Base-by-base conservation (phyloP, 2,113 vertebrate genomes). In the Charadrius vociferus region DNA sequence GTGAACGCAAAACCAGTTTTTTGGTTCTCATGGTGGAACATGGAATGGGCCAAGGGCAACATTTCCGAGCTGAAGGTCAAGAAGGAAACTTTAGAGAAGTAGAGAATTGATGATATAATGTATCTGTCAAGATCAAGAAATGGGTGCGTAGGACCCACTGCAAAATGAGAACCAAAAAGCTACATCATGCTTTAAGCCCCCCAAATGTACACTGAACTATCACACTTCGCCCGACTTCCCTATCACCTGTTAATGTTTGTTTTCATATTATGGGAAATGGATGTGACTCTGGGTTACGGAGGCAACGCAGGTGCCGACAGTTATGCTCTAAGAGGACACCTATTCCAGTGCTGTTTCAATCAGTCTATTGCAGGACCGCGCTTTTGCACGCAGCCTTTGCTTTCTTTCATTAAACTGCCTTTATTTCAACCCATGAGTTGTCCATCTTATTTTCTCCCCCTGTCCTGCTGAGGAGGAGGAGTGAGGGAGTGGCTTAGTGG, bases 241-340 rank as follows among this genome's bases (percentile, higher is more conserved):
- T 21, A 45, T 53, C 24, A 53, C 32, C 37, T 72, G 4, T 37
- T 49, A 84, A 73, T 49, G 13, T 10, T 71, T 74, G 7, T 8
- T 66, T 75, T 91, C 43, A 26, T 59, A 53, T 27, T 7, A 26
- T 7, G 7, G 58, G 14, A 94, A 91, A 56, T 21, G 30, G 17
- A 70, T 50, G 18, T 43, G 30, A 34, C 18, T 37, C 9, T 65
- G 62, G 84, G 36, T 62, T 45, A 43, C 2, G 6, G 15, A 81
- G 50, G 34, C 34, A 79, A 43, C 1, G 5, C 0, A 19, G 41
- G 18, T 50, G 20, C 34, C 0, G 0, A 18, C 22, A 53, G 39
- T 3, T 45, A 43, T 52, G 15, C 10, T 49, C 24, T 29, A 82
- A 47, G 21, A 34, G 27, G 45, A 50, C 39, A 67, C 32, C 16